Evolutionary conservation across 2,113 vertebrate species (phyloP).

Genomic region (Daboia siamensis): DNA sequence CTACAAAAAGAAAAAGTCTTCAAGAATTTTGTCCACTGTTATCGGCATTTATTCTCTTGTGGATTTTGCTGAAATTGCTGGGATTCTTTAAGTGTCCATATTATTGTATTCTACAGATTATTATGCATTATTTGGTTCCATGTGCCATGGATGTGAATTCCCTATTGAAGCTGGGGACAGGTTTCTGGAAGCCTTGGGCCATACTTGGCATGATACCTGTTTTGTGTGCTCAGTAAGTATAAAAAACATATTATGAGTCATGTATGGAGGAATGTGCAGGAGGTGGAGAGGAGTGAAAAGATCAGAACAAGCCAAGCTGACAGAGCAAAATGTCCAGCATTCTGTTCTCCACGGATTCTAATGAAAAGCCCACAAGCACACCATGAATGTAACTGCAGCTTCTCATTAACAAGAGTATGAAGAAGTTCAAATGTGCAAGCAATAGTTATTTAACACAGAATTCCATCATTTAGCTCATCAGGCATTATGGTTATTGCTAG

Average conservation of each 20-base stretch:
- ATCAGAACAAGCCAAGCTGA: background rate
- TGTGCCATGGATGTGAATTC: slow-evolving; percentile 93
- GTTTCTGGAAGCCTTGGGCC: slow-evolving; percentile 91
- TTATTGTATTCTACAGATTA: slow-evolving; percentile 76
- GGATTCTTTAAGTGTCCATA: background rate
- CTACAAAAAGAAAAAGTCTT: background rate
- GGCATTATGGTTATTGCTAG: background rate
- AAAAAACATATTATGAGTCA: background rate
- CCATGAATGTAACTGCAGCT: background rate
- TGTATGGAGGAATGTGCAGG: background rate
- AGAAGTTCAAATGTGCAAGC: background rate
- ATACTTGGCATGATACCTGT: slow-evolving; percentile 97
- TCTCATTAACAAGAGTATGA: background rate
- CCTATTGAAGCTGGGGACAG: slow-evolving; percentile 97
- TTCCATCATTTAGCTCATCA: background rate
- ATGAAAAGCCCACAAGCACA: background rate
- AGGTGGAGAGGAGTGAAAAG: background rate
- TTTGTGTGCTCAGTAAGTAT: slow-evolving; percentile 91
- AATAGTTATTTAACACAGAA: background rate
- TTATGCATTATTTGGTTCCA: slow-evolving; percentile 88
- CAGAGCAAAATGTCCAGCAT: background rate
- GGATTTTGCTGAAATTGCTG: background rate
- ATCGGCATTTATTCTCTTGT: background rate
- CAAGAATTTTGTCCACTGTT: background rate
- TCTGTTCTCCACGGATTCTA: background rate